Evolutionary conservation across 37 sponge, comb jelly and placozoan species (phyloP).

Genomic region (Ephydatia muelleri): DNA sequence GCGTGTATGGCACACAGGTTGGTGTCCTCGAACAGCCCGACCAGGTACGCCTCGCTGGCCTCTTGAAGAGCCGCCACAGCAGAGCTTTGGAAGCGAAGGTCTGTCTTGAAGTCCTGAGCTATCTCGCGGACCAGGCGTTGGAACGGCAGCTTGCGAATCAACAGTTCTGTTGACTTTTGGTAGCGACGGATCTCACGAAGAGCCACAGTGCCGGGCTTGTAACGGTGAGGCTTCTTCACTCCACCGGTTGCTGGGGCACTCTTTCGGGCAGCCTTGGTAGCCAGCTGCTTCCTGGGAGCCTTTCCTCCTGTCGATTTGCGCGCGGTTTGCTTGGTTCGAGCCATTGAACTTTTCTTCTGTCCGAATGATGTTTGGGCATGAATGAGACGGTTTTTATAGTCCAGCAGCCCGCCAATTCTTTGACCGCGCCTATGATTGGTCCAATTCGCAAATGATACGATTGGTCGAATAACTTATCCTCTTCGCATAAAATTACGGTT

Average conservation of each 20-base stretch:
- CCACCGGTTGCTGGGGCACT: constrained; percentile 93
- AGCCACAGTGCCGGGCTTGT: constrained; percentile 93
- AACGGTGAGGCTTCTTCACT: too few relatives aligned
- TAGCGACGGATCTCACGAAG: constrained; percentile 92
- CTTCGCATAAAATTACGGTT: too few relatives aligned
- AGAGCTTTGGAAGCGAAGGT: constrained; percentile 63
- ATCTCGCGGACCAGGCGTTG: constrained; percentile 90
- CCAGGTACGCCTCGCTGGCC: constrained; percentile 83
- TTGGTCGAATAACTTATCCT: too few relatives aligned
- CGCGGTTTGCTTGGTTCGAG: constrained; percentile 91
- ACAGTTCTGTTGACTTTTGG: constrained; percentile 90
- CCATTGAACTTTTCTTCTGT: constrained; percentile 70
- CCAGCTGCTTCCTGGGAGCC: constrained; percentile 90
- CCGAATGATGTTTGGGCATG: too few relatives aligned
- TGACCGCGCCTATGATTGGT: too few relatives aligned
- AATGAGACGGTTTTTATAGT: too few relatives aligned
- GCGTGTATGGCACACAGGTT: constrained; percentile 89
- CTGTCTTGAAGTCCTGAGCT: constrained; percentile 93
- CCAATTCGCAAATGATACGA: too few relatives aligned
- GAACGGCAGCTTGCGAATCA: constrained; percentile 92
- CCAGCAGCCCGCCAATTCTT: too few relatives aligned
- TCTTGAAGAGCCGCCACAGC: constrained; percentile 73
- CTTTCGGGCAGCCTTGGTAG: constrained; percentile 91
- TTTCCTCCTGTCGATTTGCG: constrained; percentile 93
- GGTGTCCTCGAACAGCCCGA: constrained; percentile 85